These are phyloP conservation scores for Laticauda colubrina DNA, from an alignment of 2,113 vertebrate genomes.

Conservation along the genomic window DNA sequence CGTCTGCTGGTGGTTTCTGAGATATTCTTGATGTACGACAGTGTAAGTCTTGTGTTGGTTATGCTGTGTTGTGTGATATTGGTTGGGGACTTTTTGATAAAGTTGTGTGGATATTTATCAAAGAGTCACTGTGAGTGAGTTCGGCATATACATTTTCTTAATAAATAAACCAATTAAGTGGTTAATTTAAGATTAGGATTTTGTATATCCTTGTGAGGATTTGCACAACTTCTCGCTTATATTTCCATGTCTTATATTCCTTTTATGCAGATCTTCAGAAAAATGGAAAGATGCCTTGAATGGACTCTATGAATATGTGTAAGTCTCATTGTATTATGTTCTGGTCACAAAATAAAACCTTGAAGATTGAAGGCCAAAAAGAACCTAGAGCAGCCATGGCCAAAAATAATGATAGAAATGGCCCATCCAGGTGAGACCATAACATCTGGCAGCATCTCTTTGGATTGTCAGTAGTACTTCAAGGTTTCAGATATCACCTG, in stretches of 20 bases:
- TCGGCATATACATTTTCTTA: no score
- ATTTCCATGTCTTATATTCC: background rate
- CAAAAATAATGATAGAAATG: background rate
- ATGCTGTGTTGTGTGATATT: no score
- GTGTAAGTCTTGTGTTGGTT: no score
- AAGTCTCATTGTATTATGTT: conserved; percentile 22
- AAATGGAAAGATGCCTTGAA: conserved; percentile 51
- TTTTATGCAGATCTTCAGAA: conserved; percentile 5
- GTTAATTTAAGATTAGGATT: background rate
- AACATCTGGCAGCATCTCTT: background rate
- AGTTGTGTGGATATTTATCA: no score
- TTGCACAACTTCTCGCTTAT: no score
- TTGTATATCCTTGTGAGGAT: background rate
- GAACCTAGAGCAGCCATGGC: background rate
- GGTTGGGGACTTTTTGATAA: no score
- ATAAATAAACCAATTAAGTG: background rate
- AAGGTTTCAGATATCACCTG: background rate
- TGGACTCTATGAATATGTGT: conserved; percentile 53
- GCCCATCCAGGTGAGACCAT: background rate
- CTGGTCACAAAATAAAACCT: background rate
- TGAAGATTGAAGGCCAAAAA: background rate
- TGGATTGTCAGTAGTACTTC: background rate
- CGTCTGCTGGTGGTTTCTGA: no score
- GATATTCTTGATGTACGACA: no score
- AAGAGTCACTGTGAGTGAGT: no score